phyloP scores from a whole-genome alignment of 35 echinoderm and acorn worm genomes.

The Lytechinus variegatus region DNA sequence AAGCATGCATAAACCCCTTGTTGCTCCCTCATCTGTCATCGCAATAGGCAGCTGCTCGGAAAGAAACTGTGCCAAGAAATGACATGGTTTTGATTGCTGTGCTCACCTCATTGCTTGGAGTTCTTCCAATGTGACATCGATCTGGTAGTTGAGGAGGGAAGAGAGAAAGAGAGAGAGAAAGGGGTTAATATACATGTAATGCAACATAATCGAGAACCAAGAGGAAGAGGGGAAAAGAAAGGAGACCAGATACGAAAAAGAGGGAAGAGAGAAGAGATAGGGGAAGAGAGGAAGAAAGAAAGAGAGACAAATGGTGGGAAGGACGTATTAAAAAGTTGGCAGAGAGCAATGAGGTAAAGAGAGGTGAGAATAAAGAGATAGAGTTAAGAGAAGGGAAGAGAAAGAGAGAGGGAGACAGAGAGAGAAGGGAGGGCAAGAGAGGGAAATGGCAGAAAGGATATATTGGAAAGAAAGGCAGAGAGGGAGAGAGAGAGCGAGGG shows the following conservation, averaged over 20 bases:
- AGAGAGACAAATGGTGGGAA: neutral
- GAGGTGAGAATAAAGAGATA: too few species aligned
- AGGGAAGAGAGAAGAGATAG: neutral
- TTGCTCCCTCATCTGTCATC: neutral
- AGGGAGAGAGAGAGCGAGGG: too few species aligned
- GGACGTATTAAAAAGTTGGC: too few species aligned
- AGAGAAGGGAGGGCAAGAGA: too few species aligned
- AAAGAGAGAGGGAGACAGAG: too few species aligned
- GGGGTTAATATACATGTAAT: too few species aligned
- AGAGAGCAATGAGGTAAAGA: too few species aligned
- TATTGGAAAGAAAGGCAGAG: too few species aligned
- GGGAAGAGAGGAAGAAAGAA: too few species aligned
- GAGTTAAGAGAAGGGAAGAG: too few species aligned
- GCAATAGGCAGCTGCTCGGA: neutral
- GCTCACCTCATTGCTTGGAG: constrained; percentile 67
- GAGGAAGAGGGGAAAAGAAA: neutral
- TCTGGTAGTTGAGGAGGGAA: constrained; percentile 1
- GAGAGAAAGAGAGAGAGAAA: neutral
- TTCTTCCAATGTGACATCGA: constrained; percentile 71
- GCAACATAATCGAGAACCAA: too few species aligned
- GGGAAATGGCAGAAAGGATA: too few species aligned
- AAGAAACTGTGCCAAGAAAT: neutral
- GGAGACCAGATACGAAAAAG: neutral
- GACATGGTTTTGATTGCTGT: neutral
- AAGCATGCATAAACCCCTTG: neutral